These are phyloP conservation scores for Microplitis deprimator DNA, from an alignment of 2,888 invertebrate genomes.

Conservation along the genomic window DNA sequence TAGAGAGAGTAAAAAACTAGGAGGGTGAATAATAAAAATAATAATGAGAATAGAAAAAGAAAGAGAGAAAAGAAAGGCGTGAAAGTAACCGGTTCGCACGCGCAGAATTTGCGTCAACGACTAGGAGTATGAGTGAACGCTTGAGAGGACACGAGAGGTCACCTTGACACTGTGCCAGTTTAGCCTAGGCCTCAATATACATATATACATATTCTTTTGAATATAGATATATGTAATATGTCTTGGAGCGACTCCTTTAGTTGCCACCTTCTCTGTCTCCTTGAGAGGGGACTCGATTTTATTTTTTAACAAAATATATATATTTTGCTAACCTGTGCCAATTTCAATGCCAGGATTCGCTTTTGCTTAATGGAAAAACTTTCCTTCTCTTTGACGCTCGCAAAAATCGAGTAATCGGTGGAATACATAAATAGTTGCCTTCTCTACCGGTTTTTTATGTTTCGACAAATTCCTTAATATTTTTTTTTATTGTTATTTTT, in stretches of 20 bases:
- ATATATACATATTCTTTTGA: slow-evolving; percentile 12
- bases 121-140: slow-evolving; percentile 28
- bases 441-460: slow-evolving; percentile 23
- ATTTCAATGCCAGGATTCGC: slow-evolving; percentile 31
- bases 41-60: slow-evolving; percentile 12
- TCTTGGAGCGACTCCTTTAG: background rate
- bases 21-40: slow-evolving; percentile 24
- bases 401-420: slow-evolving; percentile 45
- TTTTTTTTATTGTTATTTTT: background rate
- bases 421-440: slow-evolving; percentile 21
- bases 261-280: too few species aligned
- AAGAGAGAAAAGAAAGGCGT: slow-evolving; percentile 57
- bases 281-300: background rate
- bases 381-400: slow-evolving; percentile 59
- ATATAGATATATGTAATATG: slow-evolving; percentile 43
- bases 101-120: slow-evolving; percentile 31
- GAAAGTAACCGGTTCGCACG: slow-evolving; percentile 53
- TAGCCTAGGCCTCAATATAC: slow-evolving; percentile 53
- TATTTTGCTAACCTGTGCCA: slow-evolving; percentile 30
- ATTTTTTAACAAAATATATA: slow-evolving; percentile 19
- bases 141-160: slow-evolving; percentile 34
- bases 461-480: slow-evolving; percentile 4
- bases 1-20: background rate
- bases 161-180: slow-evolving; percentile 69
- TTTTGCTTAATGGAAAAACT: slow-evolving; percentile 46